A percentile compares a stretch with the other conserved stretches of the same genome.
Conservation (phyloP, 92 coral and sea anemone species). For the Porites evermanni region DNA sequence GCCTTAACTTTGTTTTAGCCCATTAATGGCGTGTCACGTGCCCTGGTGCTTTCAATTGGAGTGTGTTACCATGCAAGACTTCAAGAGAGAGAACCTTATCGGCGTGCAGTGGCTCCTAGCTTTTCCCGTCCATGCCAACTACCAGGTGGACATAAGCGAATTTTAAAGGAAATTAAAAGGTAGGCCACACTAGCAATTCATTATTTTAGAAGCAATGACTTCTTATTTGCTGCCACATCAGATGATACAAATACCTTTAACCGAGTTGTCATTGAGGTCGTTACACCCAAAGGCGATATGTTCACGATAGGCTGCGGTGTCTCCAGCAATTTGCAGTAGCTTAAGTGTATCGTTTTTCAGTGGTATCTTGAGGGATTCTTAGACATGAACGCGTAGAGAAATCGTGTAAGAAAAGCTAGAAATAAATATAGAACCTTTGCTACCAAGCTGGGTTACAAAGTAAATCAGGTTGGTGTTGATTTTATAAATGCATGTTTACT, state of each 20-base stretch:
- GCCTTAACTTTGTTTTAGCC: constrained; percentile 28
- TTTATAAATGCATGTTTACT: background rate
- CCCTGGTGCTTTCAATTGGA: constrained; percentile 83
- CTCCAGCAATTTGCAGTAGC: too few species aligned
- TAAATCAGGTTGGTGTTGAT: too few species aligned
- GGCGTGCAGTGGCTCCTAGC: constrained; percentile 56
- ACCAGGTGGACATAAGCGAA: constrained; percentile 73
- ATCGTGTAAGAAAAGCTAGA: too few species aligned
- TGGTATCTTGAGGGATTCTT: background rate
- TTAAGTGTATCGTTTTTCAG: background rate
- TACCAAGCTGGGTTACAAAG: too few species aligned
- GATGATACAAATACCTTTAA: too few species aligned
- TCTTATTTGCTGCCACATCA: too few species aligned
- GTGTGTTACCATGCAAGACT: constrained; percentile 89
- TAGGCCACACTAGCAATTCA: background rate
- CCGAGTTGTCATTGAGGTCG: background rate
- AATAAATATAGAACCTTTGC: too few species aligned
- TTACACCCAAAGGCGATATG: background rate
- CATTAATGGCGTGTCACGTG: constrained; percentile 68
- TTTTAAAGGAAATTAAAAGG: constrained; percentile 73
- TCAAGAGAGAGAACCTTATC: constrained; percentile 65
- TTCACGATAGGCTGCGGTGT: too few species aligned
- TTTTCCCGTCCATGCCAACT: constrained; percentile 59
- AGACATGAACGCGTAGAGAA: background rate
- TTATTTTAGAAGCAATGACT: too few species aligned